These are phyloP conservation scores for Nasonia giraulti DNA, from an alignment of 1,140 invertebrate genomes.

Conservation along the genomic window DNA sequence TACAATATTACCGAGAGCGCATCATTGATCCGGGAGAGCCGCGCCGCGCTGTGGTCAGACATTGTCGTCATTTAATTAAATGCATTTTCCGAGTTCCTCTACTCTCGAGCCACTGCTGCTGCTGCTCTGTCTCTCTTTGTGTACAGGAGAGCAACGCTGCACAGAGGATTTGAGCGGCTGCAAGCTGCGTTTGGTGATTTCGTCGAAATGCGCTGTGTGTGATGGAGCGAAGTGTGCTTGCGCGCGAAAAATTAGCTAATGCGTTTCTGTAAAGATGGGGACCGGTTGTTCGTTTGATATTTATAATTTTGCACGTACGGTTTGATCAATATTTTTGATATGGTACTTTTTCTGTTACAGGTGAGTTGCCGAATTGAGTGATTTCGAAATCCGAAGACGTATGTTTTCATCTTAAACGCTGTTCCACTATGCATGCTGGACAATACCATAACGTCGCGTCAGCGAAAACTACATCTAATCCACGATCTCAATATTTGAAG, in stretches of 20 bases:
- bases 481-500: no score
- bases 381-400: no score
- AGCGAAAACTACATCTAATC: no score
- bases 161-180: neutral
- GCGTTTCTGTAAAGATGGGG: no score
- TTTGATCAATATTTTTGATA: no score
- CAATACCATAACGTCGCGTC: no score
- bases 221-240: neutral
- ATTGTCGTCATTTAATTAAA: constrained; percentile 70
- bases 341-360: constrained; percentile 31
- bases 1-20: constrained; percentile 50
- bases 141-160: neutral
- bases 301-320: no score
- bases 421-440: no score
- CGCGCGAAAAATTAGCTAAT: neutral
- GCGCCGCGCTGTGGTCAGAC: constrained; percentile 45
- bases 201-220: neutral
- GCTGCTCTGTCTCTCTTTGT: neutral
- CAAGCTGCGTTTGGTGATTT: neutral
- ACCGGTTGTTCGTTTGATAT: no score
- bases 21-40: constrained; percentile 12
- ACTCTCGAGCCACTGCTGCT: neutral
- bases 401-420: no score
- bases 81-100: constrained; percentile 61
- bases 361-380: constrained; percentile 8